Conservation (phyloP, 1,140 invertebrate species). For the Eupeodes corollae region DNA sequence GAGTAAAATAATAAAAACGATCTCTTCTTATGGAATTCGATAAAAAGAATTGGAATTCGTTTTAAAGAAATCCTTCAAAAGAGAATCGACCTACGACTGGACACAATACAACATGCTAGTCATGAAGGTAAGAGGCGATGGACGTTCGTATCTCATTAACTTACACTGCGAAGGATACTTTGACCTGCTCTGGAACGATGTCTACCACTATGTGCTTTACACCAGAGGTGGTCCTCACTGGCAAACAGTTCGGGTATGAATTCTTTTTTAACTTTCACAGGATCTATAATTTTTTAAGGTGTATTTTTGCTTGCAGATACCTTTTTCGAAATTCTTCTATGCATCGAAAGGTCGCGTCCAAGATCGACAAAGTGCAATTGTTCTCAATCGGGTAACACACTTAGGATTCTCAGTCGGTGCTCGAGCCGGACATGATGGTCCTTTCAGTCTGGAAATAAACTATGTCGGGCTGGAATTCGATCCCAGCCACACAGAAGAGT, state of each 20-base stretch:
- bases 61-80: slow-evolving; percentile 70
- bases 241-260: slow-evolving; percentile 70
- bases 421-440: slow-evolving; percentile 53
- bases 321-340: slow-evolving; percentile 88
- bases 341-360: slow-evolving; percentile 75
- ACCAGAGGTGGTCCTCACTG: slow-evolving; percentile 95
- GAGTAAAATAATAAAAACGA: slow-evolving; percentile 19
- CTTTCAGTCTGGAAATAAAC: slow-evolving; percentile 87
- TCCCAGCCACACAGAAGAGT: slow-evolving; percentile 61
- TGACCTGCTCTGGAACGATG: slow-evolving; percentile 76
- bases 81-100: slow-evolving; percentile 61
- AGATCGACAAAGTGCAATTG: slow-evolving; percentile 60
- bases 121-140: slow-evolving; percentile 80
- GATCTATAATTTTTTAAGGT: not conserved
- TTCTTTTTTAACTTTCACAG: slow-evolving; percentile 5
- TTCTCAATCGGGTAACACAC: slow-evolving; percentile 47
- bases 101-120: slow-evolving; percentile 68
- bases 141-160: slow-evolving; percentile 73
- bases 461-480: slow-evolving; percentile 78
- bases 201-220: slow-evolving; percentile 69
- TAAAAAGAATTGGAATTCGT: not conserved
- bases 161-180: slow-evolving; percentile 55
- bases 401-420: slow-evolving; percentile 76
- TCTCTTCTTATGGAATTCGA: not conserved
- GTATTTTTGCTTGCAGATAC: slow-evolving; percentile 55